Base-by-base conservation (phyloP, 2,888 invertebrate genomes). In the Polia nebulosa region DNA sequence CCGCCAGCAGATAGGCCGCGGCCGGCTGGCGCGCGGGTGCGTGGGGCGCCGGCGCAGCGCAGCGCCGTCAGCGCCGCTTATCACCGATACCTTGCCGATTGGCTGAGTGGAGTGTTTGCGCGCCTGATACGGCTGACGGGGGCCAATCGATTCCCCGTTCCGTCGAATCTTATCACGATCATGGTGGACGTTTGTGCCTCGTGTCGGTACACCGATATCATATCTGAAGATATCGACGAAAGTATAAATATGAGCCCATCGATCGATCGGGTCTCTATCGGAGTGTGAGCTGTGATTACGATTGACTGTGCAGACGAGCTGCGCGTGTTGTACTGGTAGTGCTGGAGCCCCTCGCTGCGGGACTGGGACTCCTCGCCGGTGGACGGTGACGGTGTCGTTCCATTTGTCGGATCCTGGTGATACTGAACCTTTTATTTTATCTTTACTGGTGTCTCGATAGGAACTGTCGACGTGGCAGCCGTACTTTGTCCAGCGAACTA, bases 181-280 rank as follows among this genome's bases (percentile, higher is more conserved):
- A 94, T 93, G 94, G 94, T 94, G 95, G 91, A 95, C 93, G 90
- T 91, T 92, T 86, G 90, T 90, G 91, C 93, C 91, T 93, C 92
- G 93, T 90, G 94, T 91, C 93, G 87, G 87, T 90, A 89, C 86
- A 89, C 93, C 87, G 95, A 95, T 95, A 95, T 91, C 91, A 87
- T 95, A 95, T 95, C 95, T 89, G 87, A 88, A 94, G 95, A 95
- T 95, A 94, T 93, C 91, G 92, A 93, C 89, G 93, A 95, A 94
- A 91, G 95, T 95, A 95, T 95, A 95, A 95, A 95, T 95, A 95
- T 94, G 94, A 86, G 95, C 91, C 94, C 95, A 94, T 95, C 94
- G 92, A 95, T 95, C 95, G 95, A 95, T 95, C 93, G 92, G 89
- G 91, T 91, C 95, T 95, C 95, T 95, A 93, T 95, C 94, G 91